Conservation (phyloP, 1,140 invertebrate genomes). For the Camponotus vicinus region DNA sequence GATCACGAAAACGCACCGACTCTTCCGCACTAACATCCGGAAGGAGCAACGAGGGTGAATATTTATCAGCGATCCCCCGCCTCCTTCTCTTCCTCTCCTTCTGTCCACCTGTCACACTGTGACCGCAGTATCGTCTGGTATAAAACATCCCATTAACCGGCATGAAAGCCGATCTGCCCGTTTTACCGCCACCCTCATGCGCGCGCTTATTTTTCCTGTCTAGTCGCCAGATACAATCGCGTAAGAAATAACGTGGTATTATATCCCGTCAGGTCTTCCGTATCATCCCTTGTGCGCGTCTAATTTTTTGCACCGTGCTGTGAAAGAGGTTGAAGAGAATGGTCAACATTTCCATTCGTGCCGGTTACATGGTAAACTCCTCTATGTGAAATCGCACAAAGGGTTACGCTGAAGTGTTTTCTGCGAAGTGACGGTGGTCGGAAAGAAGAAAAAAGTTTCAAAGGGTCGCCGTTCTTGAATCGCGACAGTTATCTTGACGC, state of each 20-base stretch:
- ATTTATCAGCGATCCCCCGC: conserved; percentile 67
- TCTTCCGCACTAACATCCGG: conserved; percentile 24
- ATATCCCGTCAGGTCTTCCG: neutral
- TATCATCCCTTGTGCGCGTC: conserved; percentile 13
- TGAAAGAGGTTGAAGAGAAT: neutral
- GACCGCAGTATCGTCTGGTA: conserved; percentile 62
- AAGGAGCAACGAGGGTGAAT: conserved; percentile 66
- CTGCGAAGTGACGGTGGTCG: conserved; percentile 2
- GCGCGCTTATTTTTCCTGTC: conserved; percentile 28
- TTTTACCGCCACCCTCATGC: conserved; percentile 38
- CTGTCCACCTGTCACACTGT: conserved; percentile 40
- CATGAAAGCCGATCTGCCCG: conserved; percentile 58
- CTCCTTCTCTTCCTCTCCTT: neutral
- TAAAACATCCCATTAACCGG: conserved; percentile 73
- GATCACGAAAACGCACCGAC: conserved; percentile 51
- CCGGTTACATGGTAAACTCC: conserved; percentile 3
- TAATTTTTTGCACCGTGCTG: conserved; percentile 33
- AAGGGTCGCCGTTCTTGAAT: conserved; percentile 24
- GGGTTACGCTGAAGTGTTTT: neutral
- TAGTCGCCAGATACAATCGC: conserved; percentile 34
- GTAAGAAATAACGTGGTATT: conserved; percentile 25
- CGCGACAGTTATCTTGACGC: conserved; percentile 14
- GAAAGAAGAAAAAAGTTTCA: conserved; percentile 24
- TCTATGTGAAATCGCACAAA: conserved; percentile 1
- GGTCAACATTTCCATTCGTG: conserved; percentile 20